These are phyloP conservation scores for Bruchidius siliquastri DNA, from an alignment of 2,888 invertebrate species.

Conservation along the genomic window DNA sequence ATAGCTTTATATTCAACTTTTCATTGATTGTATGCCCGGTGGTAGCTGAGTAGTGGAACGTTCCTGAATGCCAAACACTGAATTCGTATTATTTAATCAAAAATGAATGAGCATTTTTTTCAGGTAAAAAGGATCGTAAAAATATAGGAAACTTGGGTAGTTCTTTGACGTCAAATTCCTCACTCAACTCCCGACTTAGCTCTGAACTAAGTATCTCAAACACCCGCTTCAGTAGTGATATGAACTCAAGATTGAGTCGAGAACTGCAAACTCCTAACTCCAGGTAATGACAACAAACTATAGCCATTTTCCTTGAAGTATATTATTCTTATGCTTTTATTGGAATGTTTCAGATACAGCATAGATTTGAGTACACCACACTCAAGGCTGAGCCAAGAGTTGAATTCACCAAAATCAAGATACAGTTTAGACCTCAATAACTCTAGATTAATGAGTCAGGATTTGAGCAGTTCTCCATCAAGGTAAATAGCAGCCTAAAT, in stretches of 20 bases:
- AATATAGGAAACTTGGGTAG: slow-evolving; percentile 58
- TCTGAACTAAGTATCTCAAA: slow-evolving; percentile 59
- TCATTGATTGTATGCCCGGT: too few species aligned
- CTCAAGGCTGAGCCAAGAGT: slow-evolving; percentile 52
- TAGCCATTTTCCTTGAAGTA: too few species aligned
- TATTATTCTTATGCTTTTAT: too few species aligned
- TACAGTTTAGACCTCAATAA: slow-evolving; percentile 60
- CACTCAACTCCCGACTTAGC: slow-evolving; percentile 60
- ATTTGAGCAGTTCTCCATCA: slow-evolving; percentile 41
- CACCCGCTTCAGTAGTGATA: slow-evolving; percentile 56
- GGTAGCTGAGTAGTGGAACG: too few species aligned
- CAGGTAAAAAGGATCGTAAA: slow-evolving; percentile 57
- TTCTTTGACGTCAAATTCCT: slow-evolving; percentile 51
- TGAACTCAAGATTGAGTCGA: slow-evolving; percentile 43
- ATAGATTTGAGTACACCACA: slow-evolving; percentile 63
- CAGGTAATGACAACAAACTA: slow-evolving; percentile 1
- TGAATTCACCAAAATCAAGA: slow-evolving; percentile 58
- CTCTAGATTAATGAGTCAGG: slow-evolving; percentile 39
- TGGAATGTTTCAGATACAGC: slow-evolving; percentile 51
- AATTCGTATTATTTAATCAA: too few species aligned
- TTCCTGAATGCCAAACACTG: too few species aligned
- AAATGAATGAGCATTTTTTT: too few species aligned
- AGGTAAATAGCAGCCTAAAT: slow-evolving; percentile 13
- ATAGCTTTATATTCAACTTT: too few species aligned
- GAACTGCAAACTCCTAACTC: slow-evolving; percentile 60